A percentile compares a stretch with the other conserved stretches of the same genome.
Evolutionary conservation across 2,888 invertebrate genomes (phyloP).

Genomic region (Aphidius colemani): DNA sequence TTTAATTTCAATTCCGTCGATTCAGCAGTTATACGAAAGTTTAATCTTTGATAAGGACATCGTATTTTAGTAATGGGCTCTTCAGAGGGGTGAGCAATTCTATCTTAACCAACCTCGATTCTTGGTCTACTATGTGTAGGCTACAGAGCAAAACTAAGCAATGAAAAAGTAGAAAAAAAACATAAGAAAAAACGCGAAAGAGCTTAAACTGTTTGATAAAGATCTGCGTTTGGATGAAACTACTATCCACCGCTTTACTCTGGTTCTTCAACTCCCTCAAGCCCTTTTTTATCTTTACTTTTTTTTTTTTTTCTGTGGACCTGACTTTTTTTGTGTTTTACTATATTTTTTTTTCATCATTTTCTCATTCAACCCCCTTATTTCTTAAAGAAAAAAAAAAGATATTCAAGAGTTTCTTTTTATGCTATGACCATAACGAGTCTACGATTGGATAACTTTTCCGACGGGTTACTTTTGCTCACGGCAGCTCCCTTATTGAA

Average conservation of each 20-base stretch:
- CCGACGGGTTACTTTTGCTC: constrained; percentile 38
- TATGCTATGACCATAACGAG: constrained; percentile 55
- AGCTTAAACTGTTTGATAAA: constrained; percentile 61
- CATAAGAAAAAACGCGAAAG: constrained; percentile 40
- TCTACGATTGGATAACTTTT: constrained; percentile 58
- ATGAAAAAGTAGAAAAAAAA: constrained; percentile 25
- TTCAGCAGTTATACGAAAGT: constrained; percentile 65
- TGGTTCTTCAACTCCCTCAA: constrained; percentile 40
- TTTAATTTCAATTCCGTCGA: constrained; percentile 66
- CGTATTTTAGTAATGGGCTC: constrained; percentile 62
- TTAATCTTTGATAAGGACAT: constrained; percentile 63
- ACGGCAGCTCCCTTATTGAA: not conserved
- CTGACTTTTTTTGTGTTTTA: constrained; percentile 2
- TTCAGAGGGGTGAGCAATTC: constrained; percentile 43
- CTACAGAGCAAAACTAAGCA: constrained; percentile 8
- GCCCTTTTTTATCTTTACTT: constrained; percentile 20
- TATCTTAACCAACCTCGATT: constrained; percentile 26
- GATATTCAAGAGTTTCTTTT: constrained; percentile 47
- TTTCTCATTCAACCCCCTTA: not conserved
- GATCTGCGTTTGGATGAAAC: constrained; percentile 58
- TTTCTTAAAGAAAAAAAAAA: too few relatives aligned
- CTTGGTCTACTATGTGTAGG: constrained; percentile 10
- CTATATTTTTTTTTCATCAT: constrained; percentile 5
- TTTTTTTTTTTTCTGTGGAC: constrained; percentile 18
- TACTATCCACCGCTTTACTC: constrained; percentile 54